Base-by-base conservation (phyloP, 2,888 invertebrate species). In the Lasioglossum figueresi region DNA sequence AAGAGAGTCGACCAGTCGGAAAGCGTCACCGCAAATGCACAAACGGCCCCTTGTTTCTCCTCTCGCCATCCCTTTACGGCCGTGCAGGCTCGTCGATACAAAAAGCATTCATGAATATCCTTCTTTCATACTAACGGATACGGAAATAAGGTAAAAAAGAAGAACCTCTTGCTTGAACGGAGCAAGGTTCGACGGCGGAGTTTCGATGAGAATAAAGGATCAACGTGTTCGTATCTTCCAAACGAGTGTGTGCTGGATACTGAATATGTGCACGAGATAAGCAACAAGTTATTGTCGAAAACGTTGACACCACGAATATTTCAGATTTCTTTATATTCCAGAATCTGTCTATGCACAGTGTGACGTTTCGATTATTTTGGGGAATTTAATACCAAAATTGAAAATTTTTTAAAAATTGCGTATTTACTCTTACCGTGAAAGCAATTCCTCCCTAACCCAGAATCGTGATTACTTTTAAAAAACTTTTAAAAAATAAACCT, bases 61-160 rank as follows among this genome's bases (percentile, higher is more conserved):
- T 71, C 84, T 76, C 80, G 71, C 76, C 80, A 76, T 84, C 84
- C 83, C 88, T 89, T 88, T 79, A 81, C 81, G 77, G 76, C 74
- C 74, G 59, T 66, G 40, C 75, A 77, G 75, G 73, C 74, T 80
- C 76, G 83, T 76, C 75, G 77, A 79, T 83, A 78, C 80, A 83
- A 87, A 88, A 88, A 90, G 87, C 81, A 74, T 83, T 86, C 89
- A 87, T 90, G 90, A 90, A 90, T 90, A 90, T 90, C 85, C 88
- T 83, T 85, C 90, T 90, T 90, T 90, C 90, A 90, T 89, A 82
- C 84, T 75, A 81, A 85, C 87, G 88, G 81, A 87, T 86, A 85
- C 86, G 86, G 86, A 90, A 90, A 87, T 88, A 85, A 90, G 83
- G 85, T 82, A 86, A 89, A 83, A 85, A 79, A 34, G 56, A 52